phyloP scores from a whole-genome alignment of 2,113 vertebrate species.

The Phainopepla nitens region DNA sequence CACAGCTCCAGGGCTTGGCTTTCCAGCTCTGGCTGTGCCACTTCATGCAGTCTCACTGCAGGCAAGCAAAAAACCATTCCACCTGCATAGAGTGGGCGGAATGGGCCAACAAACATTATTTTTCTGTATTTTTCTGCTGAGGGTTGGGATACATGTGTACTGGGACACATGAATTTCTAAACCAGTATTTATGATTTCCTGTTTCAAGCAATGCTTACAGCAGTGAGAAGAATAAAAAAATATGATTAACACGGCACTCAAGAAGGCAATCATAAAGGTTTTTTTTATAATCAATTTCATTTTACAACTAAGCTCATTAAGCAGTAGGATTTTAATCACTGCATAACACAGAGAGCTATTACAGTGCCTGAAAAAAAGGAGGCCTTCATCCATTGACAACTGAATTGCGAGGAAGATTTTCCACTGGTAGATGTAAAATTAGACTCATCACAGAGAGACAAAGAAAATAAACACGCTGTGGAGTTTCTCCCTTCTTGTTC shows the following conservation, averaged over 20 bases:
- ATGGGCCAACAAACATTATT: not conserved
- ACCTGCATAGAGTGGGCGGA: not conserved
- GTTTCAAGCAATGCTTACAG: conserved; percentile 42
- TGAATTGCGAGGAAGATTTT: not conserved
- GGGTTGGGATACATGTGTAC: not conserved
- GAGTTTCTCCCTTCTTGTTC: not conserved
- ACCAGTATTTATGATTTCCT: conserved; percentile 43
- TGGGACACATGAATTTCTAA: conserved; percentile 30
- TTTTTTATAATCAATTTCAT: conserved; percentile 51
- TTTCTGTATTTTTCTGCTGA: not conserved
- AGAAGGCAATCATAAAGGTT: not conserved
- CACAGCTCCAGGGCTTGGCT: not conserved
- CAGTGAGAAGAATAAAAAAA: conserved; percentile 43
- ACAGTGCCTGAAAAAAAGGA: not conserved
- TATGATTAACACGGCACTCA: conserved; percentile 6
- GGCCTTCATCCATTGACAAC: not conserved
- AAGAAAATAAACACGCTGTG: not conserved
- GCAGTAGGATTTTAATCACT: conserved; percentile 57
- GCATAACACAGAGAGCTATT: not conserved
- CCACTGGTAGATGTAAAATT: not conserved
- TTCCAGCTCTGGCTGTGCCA: not conserved
- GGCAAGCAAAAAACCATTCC: not conserved
- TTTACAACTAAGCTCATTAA: conserved; percentile 56
- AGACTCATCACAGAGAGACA: not conserved
- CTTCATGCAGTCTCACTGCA: not conserved